Base-by-base conservation (phyloP, 35 echinoderm and acorn worm genomes). In the Lytechinus pictus region DNA sequence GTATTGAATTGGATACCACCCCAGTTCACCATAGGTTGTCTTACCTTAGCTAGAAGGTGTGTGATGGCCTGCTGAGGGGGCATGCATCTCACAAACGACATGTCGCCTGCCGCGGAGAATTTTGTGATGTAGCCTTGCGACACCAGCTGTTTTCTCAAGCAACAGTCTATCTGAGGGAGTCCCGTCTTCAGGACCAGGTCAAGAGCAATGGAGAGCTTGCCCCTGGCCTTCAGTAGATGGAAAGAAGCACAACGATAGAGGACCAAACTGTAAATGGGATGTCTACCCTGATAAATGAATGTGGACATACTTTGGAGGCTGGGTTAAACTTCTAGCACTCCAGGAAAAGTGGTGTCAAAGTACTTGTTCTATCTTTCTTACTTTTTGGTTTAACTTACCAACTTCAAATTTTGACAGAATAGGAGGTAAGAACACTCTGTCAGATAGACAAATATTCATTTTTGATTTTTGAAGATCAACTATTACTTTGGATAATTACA, bases 111-210 rank as follows among this genome's bases (percentile, higher is more conserved):
- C 7, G 54, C 92, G 10, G 96, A 86, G 56, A 96, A 95, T 53
- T 87, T 96, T 54, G 96, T 86, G 86, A 96, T 95, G 96, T 95
- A 96, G 12, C 96, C 96, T 72, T 96, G 96, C 52, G n/a, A 90
- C 14, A 96, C 88, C 54, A 96, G 61, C n/a, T 33, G 53, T 29
- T 61, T 91, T 54, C 94, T 86, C 54, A 95, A 86, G 27, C 86
- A 94, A 52, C 86, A 53, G 27, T 94, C 86, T n/a, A 96, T 86
- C 94, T 96, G 94, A 61, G 96, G 96, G 16, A 94, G 94, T 12
- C 96, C 96, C 61, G 60, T 90, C 28, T 94, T 9, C 19, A 96
- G 94, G 27, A 96, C 54, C 56, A 94, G 86, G 28, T 96, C 96
- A 13, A 96, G 96, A 19, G 94, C 96, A 56, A 91, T 54, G 86